phyloP scores from a whole-genome alignment of 2,888 invertebrate species.

The Leptinotarsa juncta region DNA sequence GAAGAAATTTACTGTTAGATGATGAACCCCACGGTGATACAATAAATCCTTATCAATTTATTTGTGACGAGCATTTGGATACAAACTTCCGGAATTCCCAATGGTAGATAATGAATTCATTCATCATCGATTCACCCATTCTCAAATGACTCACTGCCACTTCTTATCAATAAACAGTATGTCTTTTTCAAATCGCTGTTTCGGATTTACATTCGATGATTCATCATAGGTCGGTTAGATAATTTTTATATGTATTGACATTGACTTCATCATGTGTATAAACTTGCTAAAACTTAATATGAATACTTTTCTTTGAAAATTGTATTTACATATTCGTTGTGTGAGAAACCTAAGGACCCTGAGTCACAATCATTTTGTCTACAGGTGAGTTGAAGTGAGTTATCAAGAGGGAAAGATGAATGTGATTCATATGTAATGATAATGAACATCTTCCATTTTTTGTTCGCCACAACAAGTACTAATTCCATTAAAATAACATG shows the following conservation, averaged over 20 bases:
- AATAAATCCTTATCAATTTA: neutral
- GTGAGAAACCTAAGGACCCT: no score
- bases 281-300: neutral
- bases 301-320: no score
- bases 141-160: neutral
- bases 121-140: neutral
- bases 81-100: slow-evolving; percentile 13
- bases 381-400: no score
- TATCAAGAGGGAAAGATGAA: no score
- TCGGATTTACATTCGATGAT: neutral
- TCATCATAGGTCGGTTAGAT: neutral
- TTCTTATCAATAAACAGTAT: neutral
- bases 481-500: no score
- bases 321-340: no score
- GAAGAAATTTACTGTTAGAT: neutral
- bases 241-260: neutral
- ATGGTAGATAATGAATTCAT: neutral
- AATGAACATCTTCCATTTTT: no score
- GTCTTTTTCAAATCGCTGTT: neutral
- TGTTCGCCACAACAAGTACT: no score
- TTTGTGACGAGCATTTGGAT: neutral
- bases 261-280: neutral
- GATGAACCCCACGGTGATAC: neutral
- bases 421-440: no score
- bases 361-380: no score